These are phyloP conservation scores for Archegozetes longisetosus DNA, from an alignment of 1,140 invertebrate species.

Conservation along the genomic window DNA sequence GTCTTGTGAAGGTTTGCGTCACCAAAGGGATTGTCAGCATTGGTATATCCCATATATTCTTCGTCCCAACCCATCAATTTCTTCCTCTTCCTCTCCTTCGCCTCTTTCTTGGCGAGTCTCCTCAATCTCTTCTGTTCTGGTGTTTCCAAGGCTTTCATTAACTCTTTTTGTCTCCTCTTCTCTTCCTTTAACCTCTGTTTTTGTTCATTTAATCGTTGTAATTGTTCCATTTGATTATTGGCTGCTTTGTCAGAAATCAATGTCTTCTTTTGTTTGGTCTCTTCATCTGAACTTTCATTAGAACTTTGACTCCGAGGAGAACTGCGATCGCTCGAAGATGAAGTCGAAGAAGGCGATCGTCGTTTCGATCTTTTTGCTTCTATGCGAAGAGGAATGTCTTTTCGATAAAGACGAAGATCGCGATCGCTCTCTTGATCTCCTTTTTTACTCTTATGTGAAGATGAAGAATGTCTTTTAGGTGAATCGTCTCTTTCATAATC, in stretches of 20 bases:
- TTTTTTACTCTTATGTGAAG: too few relatives aligned
- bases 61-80: slow-evolving; percentile 91
- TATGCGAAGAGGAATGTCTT: too few relatives aligned
- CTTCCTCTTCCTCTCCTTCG: slow-evolving; percentile 70
- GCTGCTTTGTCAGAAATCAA: background rate
- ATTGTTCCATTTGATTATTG: background rate
- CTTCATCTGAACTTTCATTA: background rate
- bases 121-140: slow-evolving; percentile 82
- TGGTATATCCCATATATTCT: slow-evolving; percentile 85
- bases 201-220: slow-evolving; percentile 37
- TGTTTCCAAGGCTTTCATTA: slow-evolving; percentile 76
- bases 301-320: background rate
- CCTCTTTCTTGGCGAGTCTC: slow-evolving; percentile 71
- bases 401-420: too few relatives aligned
- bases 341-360: background rate
- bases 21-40: slow-evolving; percentile 95
- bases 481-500: too few relatives aligned
- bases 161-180: slow-evolving; percentile 54
- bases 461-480: too few relatives aligned
- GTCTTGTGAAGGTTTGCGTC: slow-evolving; percentile 81
- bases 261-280: background rate
- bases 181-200: slow-evolving; percentile 45
- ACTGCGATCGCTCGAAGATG: background rate
- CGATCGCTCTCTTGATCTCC: too few relatives aligned
- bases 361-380: background rate